Evolutionary conservation across 37 sponge, comb jelly and placozoan species (phyloP).

Genomic region (Spongilla lacustris): DNA sequence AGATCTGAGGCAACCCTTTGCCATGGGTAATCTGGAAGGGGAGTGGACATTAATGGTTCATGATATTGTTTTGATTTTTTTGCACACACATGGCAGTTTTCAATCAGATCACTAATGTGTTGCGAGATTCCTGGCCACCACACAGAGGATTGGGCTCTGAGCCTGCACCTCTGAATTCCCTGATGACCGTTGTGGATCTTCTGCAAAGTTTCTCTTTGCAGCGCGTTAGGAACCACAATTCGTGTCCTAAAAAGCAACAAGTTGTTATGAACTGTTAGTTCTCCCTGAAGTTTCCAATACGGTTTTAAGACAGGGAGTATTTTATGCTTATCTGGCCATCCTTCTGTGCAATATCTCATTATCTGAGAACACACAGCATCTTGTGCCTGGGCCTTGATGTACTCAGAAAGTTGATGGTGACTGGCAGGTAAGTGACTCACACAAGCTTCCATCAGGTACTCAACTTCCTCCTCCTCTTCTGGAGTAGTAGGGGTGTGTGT

Average conservation of each 20-base stretch:
- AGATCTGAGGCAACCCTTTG: slow-evolving; percentile 43
- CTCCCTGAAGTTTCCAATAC: slow-evolving; percentile 29
- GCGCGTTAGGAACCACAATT: slow-evolving; percentile 33
- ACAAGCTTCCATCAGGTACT: neutral
- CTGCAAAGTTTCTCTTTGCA: slow-evolving; percentile 18
- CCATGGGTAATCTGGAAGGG: slow-evolving; percentile 39
- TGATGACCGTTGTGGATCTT: slow-evolving; percentile 49
- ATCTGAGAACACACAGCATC: slow-evolving; percentile 12
- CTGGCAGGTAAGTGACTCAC: slow-evolving; percentile 7
- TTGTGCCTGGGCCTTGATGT: slow-evolving; percentile 33
- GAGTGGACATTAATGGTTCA: no score
- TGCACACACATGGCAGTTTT: slow-evolving; percentile 27
- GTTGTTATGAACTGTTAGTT: slow-evolving; percentile 5
- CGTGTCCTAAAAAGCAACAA: slow-evolving; percentile 14
- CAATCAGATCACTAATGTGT: slow-evolving; percentile 19
- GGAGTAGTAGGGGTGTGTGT: neutral
- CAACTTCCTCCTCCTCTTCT: slow-evolving; percentile 5
- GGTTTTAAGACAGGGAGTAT: slow-evolving; percentile 1
- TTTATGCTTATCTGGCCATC: slow-evolving; percentile 19
- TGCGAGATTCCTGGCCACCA: slow-evolving; percentile 45
- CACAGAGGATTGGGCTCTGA: slow-evolving; percentile 11
- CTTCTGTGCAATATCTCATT: slow-evolving; percentile 22
- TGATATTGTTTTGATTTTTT: neutral
- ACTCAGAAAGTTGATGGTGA: neutral
- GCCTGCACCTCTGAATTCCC: slow-evolving; percentile 21